Conservation (phyloP, 2,113 vertebrate species). For the Pygoscelis antarcticus region DNA sequence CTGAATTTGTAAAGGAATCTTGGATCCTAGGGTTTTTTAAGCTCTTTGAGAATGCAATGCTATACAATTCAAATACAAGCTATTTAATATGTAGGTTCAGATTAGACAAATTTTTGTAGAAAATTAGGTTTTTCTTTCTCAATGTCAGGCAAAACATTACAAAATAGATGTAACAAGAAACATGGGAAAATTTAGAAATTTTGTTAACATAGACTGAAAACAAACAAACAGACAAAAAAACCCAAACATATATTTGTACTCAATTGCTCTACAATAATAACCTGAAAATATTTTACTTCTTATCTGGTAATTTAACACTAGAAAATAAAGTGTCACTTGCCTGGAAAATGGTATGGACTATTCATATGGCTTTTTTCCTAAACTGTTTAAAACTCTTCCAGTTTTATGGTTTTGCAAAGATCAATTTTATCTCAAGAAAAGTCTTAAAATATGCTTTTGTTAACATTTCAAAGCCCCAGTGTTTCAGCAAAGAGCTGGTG, state of each 20-base stretch:
- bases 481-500: background rate
- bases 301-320: background rate
- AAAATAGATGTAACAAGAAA: background rate
- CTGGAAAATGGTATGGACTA: background rate
- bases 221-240: background rate
- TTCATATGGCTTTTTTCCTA: background rate
- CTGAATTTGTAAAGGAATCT: background rate
- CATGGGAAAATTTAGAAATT: background rate
- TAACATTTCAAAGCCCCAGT: background rate
- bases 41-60: background rate
- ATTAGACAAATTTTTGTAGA: background rate
- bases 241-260: background rate
- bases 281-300: rapidly evolving
- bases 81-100: background rate
- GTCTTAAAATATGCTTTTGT: background rate
- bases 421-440: background rate
- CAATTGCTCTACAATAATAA: background rate
- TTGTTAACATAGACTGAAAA: background rate
- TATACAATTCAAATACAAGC: background rate
- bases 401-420: background rate
- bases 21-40: background rate
- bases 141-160: background rate
- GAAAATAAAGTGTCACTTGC: background rate
- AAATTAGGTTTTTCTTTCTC: background rate
- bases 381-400: background rate